Evolutionary conservation across 1,140 invertebrate genomes (phyloP).

Genomic region (Cyrtorhinus lividipennis): DNA sequence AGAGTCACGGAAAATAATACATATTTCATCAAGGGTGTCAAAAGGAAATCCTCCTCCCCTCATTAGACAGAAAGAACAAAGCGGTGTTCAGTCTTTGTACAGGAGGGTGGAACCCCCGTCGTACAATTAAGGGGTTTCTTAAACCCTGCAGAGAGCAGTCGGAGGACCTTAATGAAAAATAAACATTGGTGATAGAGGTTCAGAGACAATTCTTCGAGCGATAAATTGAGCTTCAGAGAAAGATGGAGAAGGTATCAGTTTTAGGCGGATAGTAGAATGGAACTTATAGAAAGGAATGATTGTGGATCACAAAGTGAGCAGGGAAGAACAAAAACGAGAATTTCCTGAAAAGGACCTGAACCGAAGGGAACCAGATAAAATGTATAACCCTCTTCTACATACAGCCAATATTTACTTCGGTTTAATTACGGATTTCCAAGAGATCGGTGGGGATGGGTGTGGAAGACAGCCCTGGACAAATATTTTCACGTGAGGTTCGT

Average conservation of each 20-base stretch:
- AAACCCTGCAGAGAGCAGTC: not conserved
- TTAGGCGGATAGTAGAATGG: not conserved
- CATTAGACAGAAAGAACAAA: constrained; percentile 2
- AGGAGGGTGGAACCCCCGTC: not conserved
- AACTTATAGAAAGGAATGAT: not conserved
- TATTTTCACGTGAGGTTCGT: not conserved
- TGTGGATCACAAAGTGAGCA: not conserved
- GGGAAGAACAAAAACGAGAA: not conserved
- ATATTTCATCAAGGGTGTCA: not conserved
- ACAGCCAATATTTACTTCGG: not conserved
- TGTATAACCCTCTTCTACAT: not conserved
- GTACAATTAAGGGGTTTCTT: constrained; percentile 2
- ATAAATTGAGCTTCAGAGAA: not conserved
- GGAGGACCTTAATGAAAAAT: constrained; percentile 4
- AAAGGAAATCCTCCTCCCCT: not conserved
- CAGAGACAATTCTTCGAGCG: constrained; percentile 3
- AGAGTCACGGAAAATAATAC: not conserved
- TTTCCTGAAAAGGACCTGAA: not conserved
- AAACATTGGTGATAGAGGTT: not conserved
- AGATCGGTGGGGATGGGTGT: not conserved
- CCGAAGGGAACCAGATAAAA: not conserved
- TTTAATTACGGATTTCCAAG: not conserved
- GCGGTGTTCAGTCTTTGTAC: not conserved
- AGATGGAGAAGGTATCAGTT: not conserved
- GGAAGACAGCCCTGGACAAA: not conserved